Evolutionary conservation across 1,140 invertebrate species (phyloP).

Genomic region (Polyergus mexicanus): DNA sequence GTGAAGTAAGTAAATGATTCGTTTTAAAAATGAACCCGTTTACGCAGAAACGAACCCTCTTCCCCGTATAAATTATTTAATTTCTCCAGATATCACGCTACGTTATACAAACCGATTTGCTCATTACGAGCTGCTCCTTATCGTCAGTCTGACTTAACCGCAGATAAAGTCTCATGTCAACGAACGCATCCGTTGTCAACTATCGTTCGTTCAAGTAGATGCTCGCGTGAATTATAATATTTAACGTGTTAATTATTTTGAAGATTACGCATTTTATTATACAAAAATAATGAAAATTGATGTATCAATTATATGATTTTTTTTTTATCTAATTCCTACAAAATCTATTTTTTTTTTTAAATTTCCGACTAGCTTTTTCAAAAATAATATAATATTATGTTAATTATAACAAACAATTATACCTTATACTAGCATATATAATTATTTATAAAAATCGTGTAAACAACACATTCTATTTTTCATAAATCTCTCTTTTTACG

Average conservation of each 20-base stretch:
- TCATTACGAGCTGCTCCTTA: slow-evolving; percentile 61
- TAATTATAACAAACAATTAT: background rate
- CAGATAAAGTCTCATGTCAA: slow-evolving; percentile 72
- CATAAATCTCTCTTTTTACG: slow-evolving; percentile 38
- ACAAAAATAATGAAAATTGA: background rate
- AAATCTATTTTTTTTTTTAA: background rate
- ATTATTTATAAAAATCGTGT: background rate
- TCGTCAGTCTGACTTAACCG: slow-evolving; percentile 60
- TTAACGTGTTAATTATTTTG: background rate
- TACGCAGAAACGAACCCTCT: background rate
- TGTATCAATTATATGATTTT: background rate
- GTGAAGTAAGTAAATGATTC: slow-evolving; percentile 2
- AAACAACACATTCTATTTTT: background rate
- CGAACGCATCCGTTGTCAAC: slow-evolving; percentile 49
- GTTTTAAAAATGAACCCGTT: background rate
- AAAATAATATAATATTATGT: background rate
- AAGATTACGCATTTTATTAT: background rate
- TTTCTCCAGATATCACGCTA: slow-evolving; percentile 42
- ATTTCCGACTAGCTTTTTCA: background rate
- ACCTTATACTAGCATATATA: background rate
- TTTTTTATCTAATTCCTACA: background rate
- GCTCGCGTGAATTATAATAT: background rate
- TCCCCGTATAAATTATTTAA: slow-evolving; percentile 48
- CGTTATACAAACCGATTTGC: slow-evolving; percentile 50
- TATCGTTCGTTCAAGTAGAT: slow-evolving; percentile 19